Evolutionary conservation across 2,888 invertebrate genomes (phyloP), one percentile per base, ranked within the genome.

Genomic region (Sesamia inferens): DNA sequence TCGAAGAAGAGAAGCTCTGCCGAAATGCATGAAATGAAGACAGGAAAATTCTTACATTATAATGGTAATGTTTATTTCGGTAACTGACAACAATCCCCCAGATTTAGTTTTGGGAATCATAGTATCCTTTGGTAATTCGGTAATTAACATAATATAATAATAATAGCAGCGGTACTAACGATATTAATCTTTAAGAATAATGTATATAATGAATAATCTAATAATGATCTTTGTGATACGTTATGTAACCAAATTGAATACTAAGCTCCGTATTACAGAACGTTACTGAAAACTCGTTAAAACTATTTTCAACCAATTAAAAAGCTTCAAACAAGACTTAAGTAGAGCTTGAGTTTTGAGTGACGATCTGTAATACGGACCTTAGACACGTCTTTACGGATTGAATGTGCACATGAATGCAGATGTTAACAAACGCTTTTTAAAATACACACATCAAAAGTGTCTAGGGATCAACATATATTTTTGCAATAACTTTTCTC

Each of bases 141-240:
- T 62, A 62, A 78, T 78, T 55, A 48, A 61, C 39, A 71, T 61
- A 59, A 78, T 71, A 31, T 51, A 31, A 59, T 63, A 63, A 14
- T 44, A 57, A 55, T 58, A 76, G 22, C 8, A 11, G 1, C 3
- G 31, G 31, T 31, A 31, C 31, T 31, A 31, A 31, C 31, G 31
- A 31, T 31, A 31, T 31, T 31, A 31, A 31, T 19, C 39, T 73
- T 10, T 51, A 22, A 31, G 44, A 74, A 62, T 79, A 31, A 31
- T 31, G 1, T 3, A 31, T 31, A 31, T 2, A 2, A 31, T 31
- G 31, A 31, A 31, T 31, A 31, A 79, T 51, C 24, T 51, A 51
- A 31, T 61, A 19, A 58, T 51, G 31, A 73, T 54, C 63, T 63
- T 57, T 65, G 61, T 61, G 48, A 74, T 31, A 39, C 39, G 4